Base-by-base conservation (phyloP, 2,113 vertebrate genomes). In the Echinops telfairi region DNA sequence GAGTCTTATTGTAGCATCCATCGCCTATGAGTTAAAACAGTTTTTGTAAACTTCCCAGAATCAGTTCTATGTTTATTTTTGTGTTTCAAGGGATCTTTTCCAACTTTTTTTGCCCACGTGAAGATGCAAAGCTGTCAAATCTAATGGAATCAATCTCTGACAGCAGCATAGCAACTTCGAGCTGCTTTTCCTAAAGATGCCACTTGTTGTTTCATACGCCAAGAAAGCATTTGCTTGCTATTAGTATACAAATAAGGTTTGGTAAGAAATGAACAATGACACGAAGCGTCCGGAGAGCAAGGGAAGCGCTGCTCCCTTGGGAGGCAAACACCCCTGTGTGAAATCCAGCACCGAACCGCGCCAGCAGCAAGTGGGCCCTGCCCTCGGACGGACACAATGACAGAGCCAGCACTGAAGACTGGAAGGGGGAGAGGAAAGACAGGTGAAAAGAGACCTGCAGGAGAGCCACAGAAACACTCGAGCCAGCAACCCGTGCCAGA, bases 1-100 rank as follows among this genome's bases (percentile, higher is more conserved):
- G 70, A 80, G 79, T 64, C 66, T 80, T 8, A 81, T 90, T 78
- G 53, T 87, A 86, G 87, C 38, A 77, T 79, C 11, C 38, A 77
- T 79, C 11, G 68, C 27, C 79, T 77, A 75, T 25, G 14, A 92
- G 47, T 47, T 70, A 87, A 85, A 92, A 83, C 47, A 29, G 23
- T 71, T 33, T 85, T 94, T 77, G n/a, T 92, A 88, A 70, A 66
- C 82, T 86, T 73, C 23, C 40, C 53, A 16, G 3, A 94, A 31
- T 33, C 76, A 88, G 29, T 19, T 22, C n/a, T 31, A 38, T 83
- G 33, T 43, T 85, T 75, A 38, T 19, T 60, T 89, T n/a, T 53
- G 25, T n/a, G 83, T 78, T 91, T 84, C 84, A 76, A 40, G 31
- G 31, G 9, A n/a, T 25, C 1, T 78, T 77, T 90, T 68, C n/a